Conservation (phyloP, 1,140 invertebrate genomes). For the Mylabris phalerata region DNA sequence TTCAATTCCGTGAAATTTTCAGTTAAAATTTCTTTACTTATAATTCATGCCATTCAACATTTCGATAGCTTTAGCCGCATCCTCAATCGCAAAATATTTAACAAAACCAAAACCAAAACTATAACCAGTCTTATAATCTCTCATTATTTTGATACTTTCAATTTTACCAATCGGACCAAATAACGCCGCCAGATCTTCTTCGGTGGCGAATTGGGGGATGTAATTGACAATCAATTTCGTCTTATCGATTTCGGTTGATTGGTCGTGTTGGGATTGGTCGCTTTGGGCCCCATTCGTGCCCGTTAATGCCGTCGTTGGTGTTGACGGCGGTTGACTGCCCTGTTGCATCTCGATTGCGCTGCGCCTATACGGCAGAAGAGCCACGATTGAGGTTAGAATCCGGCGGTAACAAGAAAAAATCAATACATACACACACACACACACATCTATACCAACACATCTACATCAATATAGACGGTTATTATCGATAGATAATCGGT, state of each 20-base stretch:
- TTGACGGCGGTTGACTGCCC: background rate
- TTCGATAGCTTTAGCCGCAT: slow-evolving; percentile 78
- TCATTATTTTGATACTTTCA: slow-evolving; percentile 86
- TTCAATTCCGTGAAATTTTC: no score
- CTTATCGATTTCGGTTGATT: slow-evolving; percentile 25
- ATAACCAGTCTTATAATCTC: slow-evolving; percentile 85
- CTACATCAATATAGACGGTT: no score
- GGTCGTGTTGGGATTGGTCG: background rate
- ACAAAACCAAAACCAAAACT: slow-evolving; percentile 96
- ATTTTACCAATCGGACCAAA: slow-evolving; percentile 82
- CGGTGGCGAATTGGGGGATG: slow-evolving; percentile 86
- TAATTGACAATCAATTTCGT: slow-evolving; percentile 95
- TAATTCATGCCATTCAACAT: slow-evolving; percentile 72
- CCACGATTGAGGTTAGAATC: no score
- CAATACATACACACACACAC: no score
- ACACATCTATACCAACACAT: no score
- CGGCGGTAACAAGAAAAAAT: no score
- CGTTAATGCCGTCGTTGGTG: background rate
- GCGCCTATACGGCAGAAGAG: no score
- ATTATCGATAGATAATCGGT: no score
- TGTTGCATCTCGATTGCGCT: background rate
- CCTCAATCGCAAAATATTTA: slow-evolving; percentile 78
- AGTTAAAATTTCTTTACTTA: slow-evolving; percentile 24
- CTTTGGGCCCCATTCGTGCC: background rate
- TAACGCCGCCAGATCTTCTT: slow-evolving; percentile 82